Percentiles rank a stretch among this genome's conserved stretches.
These are phyloP conservation scores for Altica lythri DNA, from an alignment of 2,888 invertebrate genomes.

Conservation along the genomic window DNA sequence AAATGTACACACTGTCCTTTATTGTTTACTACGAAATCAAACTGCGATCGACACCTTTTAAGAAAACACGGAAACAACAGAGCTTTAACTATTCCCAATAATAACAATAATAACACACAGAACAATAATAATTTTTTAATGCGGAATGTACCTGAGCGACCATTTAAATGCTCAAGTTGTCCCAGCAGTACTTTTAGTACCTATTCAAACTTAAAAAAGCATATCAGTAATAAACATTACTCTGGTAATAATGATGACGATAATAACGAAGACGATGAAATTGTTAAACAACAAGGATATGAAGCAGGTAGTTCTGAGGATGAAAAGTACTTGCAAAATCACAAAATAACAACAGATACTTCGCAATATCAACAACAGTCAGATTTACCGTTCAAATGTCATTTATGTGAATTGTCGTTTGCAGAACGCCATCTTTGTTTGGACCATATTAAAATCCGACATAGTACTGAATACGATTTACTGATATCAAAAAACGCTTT, in stretches of 20 bases:
- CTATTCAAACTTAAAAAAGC: constrained; percentile 77
- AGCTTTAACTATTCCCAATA: constrained; percentile 54
- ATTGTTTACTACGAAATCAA: constrained; percentile 95
- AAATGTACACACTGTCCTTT: constrained; percentile 92
- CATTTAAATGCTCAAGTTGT: constrained; percentile 79
- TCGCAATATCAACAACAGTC: constrained; percentile 55
- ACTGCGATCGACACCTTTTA: constrained; percentile 92
- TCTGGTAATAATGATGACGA: constrained; percentile 56
- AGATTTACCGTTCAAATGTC: constrained; percentile 87
- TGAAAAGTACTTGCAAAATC: constrained; percentile 54
- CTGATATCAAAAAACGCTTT: constrained; percentile 82
- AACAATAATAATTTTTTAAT: constrained; percentile 61
- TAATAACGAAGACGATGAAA: constrained; percentile 56
- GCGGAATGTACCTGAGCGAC: constrained; percentile 75
- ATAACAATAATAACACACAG: constrained; percentile 42
- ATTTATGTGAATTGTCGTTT: constrained; percentile 88
- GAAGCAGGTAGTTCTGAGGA: constrained; percentile 57
- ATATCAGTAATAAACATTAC: constrained; percentile 74
- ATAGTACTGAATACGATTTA: constrained; percentile 78
- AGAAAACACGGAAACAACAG: constrained; percentile 79
- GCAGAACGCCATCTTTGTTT: constrained; percentile 78
- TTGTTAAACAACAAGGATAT: constrained; percentile 56
- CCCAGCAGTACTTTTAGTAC: constrained; percentile 84
- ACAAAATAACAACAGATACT: constrained; percentile 47
- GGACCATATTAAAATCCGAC: constrained; percentile 77